These are phyloP conservation scores for Coptotermes formosanus DNA, from an alignment of 1,140 invertebrate genomes.

Conservation along the genomic window DNA sequence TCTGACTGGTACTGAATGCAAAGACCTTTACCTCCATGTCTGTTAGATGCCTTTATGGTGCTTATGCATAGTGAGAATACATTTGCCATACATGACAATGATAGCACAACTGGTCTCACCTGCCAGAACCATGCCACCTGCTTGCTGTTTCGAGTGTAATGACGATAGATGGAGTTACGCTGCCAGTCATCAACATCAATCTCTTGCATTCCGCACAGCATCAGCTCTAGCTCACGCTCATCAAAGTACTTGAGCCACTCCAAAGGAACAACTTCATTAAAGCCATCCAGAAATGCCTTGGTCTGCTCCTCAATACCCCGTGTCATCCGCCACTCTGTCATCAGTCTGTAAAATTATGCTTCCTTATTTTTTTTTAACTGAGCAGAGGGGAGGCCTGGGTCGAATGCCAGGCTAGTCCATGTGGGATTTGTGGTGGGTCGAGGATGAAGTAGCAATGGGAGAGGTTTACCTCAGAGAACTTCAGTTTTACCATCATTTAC, in stretches of 20 bases:
- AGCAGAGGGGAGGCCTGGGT: too few relatives aligned
- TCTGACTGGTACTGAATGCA: too few relatives aligned
- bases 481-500: too few relatives aligned
- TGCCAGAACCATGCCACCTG: constrained; percentile 98
- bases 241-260: constrained; percentile 98
- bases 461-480: too few relatives aligned
- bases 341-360: constrained; percentile 54
- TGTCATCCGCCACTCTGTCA: constrained; percentile 95
- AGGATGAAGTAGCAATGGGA: too few relatives aligned
- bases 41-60: too few relatives aligned
- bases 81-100: too few relatives aligned
- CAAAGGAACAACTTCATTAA: constrained; percentile 93
- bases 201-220: constrained; percentile 97
- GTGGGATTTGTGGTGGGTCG: too few relatives aligned
- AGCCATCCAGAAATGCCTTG: constrained; percentile 86
- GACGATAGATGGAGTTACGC: constrained; percentile 91
- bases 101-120: constrained; percentile 53
- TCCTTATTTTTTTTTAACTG: background rate
- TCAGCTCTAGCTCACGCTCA: constrained; percentile 90
- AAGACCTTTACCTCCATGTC: too few relatives aligned
- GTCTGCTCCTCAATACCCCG: constrained; percentile 94
- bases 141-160: constrained; percentile 94
- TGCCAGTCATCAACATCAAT: constrained; percentile 99
- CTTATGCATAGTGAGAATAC: too few relatives aligned
- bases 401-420: too few relatives aligned